A percentile compares a stretch with the other conserved stretches of the same genome.
Conservation (phyloP, 2,113 vertebrate species). For the Vulpes ferrilata region DNA sequence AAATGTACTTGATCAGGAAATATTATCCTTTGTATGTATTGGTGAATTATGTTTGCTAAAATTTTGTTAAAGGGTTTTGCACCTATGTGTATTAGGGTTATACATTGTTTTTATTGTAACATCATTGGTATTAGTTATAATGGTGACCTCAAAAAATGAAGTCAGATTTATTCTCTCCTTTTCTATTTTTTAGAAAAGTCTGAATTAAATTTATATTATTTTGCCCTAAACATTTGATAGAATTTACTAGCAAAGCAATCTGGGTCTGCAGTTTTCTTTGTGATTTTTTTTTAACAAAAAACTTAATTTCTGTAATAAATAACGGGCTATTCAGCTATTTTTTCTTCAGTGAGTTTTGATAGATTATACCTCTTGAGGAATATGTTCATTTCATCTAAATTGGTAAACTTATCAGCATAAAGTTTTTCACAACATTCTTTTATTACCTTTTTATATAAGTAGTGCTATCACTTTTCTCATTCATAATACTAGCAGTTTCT, state of each 20-base stretch:
- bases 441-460: neutral
- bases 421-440: neutral
- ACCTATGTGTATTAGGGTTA: neutral
- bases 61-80: neutral
- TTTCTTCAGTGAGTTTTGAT: neutral
- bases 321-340: neutral
- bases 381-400: neutral
- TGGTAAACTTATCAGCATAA: neutral
- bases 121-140: neutral
- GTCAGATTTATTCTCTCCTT: neutral
- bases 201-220: neutral
- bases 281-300: slow-evolving; percentile 27
- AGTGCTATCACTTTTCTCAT: neutral
- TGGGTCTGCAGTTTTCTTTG: neutral
- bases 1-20: neutral
- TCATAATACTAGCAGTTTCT: neutral
- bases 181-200: neutral
- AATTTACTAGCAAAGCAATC: slow-evolving; percentile 26
- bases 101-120: neutral
- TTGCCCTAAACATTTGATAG: slow-evolving; percentile 4
- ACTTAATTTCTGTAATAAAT: neutral
- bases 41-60: neutral
- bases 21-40: neutral
- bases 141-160: neutral
- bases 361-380: neutral